Evolutionary conservation across 2,888 invertebrate species (phyloP).

Genomic region (Esperia sulphurella): DNA sequence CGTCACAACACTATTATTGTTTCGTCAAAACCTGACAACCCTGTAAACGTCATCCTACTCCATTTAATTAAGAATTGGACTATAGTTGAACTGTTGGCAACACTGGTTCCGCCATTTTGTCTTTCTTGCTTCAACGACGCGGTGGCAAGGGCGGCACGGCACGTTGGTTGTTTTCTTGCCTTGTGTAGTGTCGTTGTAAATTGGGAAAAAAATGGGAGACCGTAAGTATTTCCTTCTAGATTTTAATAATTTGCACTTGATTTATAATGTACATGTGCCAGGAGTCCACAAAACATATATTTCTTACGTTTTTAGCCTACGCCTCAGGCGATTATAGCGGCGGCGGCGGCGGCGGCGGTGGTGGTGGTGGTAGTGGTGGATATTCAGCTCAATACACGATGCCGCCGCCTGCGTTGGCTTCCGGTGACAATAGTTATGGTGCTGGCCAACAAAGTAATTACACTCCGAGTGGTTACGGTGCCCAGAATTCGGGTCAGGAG

Average conservation of each 20-base stretch:
- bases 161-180: not conserved
- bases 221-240: constrained; percentile 36
- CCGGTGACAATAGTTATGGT: constrained; percentile 59
- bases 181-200: not conserved
- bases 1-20: too few species aligned
- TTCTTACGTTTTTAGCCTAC: constrained; percentile 37
- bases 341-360: constrained; percentile 19
- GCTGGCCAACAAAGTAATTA: constrained; percentile 50
- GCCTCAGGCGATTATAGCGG: constrained; percentile 60
- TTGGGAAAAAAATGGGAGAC: constrained; percentile 32
- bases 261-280: not conserved
- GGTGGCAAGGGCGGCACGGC: not conserved
- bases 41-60: too few species aligned
- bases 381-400: constrained; percentile 69
- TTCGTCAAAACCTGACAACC: too few species aligned
- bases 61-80: too few species aligned
- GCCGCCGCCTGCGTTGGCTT: constrained; percentile 62
- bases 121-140: not conserved
- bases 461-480: constrained; percentile 47
- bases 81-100: too few species aligned
- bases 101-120: not conserved
- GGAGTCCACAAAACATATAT: not conserved
- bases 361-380: constrained; percentile 27
- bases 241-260: not conserved
- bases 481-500: constrained; percentile 44